Evolutionary conservation across 2,113 vertebrate species (phyloP).

Genomic region (Aleadryas rufinucha): DNA sequence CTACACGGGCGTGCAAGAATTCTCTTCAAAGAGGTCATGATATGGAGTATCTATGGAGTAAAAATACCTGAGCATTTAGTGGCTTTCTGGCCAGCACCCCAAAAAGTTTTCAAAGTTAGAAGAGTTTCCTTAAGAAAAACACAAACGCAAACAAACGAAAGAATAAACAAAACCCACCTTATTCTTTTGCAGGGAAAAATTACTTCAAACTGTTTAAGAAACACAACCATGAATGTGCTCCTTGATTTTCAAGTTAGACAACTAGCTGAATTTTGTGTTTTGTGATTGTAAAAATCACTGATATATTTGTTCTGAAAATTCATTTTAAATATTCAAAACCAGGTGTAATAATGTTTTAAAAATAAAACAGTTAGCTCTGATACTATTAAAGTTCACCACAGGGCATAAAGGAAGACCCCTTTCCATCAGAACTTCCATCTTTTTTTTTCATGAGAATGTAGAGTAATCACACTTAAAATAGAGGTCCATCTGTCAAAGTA

Average conservation of each 20-base stretch:
- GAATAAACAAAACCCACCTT: not conserved
- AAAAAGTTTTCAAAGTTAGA: not conserved
- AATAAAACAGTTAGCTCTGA: not conserved
- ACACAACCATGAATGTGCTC: not conserved
- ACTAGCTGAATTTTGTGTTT: not conserved
- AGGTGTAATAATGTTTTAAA: not conserved
- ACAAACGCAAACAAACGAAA: not conserved
- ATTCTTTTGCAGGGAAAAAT: not conserved
- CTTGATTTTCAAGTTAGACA: not conserved
- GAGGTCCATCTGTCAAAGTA: not conserved
- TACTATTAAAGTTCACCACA: not conserved
- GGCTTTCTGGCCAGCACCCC: not conserved
- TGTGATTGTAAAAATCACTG: not conserved
- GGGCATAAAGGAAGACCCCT: not conserved
- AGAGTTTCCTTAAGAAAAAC: not conserved
- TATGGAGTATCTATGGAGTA: rapidly evolving
- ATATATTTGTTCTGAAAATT: not conserved
- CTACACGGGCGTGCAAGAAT: not conserved
- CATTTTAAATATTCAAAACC: not conserved
- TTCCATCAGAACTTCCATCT: not conserved
- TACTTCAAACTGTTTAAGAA: not conserved
- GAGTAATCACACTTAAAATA: not conserved
- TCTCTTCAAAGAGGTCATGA: not conserved
- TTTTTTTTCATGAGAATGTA: not conserved
- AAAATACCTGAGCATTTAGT: not conserved